Percentiles rank a stretch among this genome's conserved stretches.
Evolutionary conservation across 2,797 vertebrate species (phyloP).

Genomic region (Sarcoramphus papa): DNA sequence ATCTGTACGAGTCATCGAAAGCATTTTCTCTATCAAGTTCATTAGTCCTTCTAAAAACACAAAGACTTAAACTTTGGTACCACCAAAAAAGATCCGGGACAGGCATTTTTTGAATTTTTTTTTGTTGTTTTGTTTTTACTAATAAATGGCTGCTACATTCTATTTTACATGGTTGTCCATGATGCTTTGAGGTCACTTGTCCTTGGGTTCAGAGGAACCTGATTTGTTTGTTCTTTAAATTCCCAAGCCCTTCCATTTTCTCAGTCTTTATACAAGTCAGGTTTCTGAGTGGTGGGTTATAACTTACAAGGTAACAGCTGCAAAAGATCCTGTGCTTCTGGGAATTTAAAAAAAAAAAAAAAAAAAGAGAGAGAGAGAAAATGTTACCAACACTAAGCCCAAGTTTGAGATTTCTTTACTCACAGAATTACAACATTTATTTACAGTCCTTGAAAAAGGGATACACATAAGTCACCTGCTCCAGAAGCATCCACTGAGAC

Average conservation of each 20-base stretch:
- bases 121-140: slow-evolving; percentile 59
- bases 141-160: slow-evolving; percentile 74
- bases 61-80: slow-evolving; percentile 78
- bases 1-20: slow-evolving; percentile 3
- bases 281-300: slow-evolving; percentile 60
- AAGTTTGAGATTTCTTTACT: not conserved
- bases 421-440: not conserved
- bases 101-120: slow-evolving; percentile 58
- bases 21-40: slow-evolving; percentile 57
- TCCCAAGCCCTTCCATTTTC: slow-evolving; percentile 65
- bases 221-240: slow-evolving; percentile 57
- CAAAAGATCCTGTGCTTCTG: slow-evolving; percentile 60
- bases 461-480: not conserved
- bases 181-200: slow-evolving; percentile 77
- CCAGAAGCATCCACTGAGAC: not conserved
- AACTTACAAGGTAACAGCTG: slow-evolving; percentile 66
- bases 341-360: not conserved
- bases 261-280: slow-evolving; percentile 67
- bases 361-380: not conserved
- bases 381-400: not conserved
- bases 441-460: not conserved
- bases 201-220: slow-evolving; percentile 70
- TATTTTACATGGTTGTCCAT: slow-evolving; percentile 76
- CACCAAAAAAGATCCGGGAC: slow-evolving; percentile 71
- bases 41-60: slow-evolving; percentile 72